Conservation (phyloP, 2,113 vertebrate species). For the Propithecus coquereli region DNA sequence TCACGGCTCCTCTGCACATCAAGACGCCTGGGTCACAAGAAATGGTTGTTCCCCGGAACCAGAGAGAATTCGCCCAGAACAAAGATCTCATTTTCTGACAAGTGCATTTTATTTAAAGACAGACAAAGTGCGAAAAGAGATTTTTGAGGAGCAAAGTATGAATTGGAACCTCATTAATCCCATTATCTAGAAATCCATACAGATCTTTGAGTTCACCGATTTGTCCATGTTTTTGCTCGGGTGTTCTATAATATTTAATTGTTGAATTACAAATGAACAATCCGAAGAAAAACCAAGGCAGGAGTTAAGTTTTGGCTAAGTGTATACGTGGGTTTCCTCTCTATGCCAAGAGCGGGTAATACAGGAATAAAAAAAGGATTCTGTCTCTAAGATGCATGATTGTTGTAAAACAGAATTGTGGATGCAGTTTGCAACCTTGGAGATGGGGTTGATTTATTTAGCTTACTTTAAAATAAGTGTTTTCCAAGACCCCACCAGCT, state of each 20-base stretch:
- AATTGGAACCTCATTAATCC: constrained; percentile 36
- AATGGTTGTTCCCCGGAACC: constrained; percentile 1
- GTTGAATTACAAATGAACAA: constrained; percentile 16
- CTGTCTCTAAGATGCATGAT: background rate
- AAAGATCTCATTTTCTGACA: constrained; percentile 67
- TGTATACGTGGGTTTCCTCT: background rate
- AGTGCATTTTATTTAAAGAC: constrained; percentile 42
- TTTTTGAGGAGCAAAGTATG: constrained; percentile 27
- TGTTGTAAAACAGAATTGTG: background rate
- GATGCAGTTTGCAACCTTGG: background rate
- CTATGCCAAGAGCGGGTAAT: background rate
- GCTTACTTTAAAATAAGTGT: background rate
- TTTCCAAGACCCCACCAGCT: background rate
- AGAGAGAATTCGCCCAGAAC: constrained; percentile 51
- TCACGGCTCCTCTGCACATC: background rate
- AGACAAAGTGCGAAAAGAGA: constrained; percentile 24
- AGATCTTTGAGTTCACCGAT: constrained; percentile 3
- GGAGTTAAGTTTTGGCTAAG: background rate
- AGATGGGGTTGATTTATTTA: background rate
- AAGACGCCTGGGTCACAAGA: constrained; percentile 27
- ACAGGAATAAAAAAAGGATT: background rate
- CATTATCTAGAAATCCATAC: background rate
- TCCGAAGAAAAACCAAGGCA: background rate
- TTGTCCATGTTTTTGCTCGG: background rate
- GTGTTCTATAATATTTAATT: background rate